Evolutionary conservation across 2,888 invertebrate species (phyloP).

Genomic region (Pterobdella sp.): DNA sequence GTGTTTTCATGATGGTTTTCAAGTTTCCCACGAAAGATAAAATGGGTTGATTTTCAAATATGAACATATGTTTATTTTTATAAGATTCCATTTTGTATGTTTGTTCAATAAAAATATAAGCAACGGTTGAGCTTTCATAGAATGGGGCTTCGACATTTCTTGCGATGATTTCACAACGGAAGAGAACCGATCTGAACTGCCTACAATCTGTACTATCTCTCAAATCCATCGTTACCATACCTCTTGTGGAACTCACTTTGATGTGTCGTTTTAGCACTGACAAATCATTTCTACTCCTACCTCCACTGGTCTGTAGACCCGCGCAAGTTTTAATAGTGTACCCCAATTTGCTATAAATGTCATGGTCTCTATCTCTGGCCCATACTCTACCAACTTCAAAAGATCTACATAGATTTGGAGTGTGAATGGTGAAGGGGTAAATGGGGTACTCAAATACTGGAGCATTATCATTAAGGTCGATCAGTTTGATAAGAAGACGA

Average conservation of each 20-base stretch:
- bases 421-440: conserved; percentile 8
- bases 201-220: not conserved
- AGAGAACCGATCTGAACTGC: conserved; percentile 7
- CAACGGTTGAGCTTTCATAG: not conserved
- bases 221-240: not conserved
- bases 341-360: not conserved
- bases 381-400: not conserved
- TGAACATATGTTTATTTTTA: conserved; percentile 1
- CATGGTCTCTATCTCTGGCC: not conserved
- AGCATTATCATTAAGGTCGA: conserved; percentile 1
- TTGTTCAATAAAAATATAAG: not conserved
- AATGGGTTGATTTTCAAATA: not conserved
- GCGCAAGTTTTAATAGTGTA: not conserved
- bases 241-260: not conserved
- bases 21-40: not conserved
- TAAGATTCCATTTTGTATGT: not conserved
- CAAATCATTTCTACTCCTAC: not conserved
- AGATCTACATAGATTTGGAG: not conserved
- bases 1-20: not conserved
- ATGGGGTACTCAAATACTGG: not conserved
- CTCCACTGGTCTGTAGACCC: conserved; percentile 1
- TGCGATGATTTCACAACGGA: conserved; percentile 11
- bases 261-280: not conserved
- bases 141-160: not conserved
- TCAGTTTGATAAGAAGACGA: not conserved